phyloP scores from a whole-genome alignment of 1,140 invertebrate genomes.

The Octopus sinensis region DNA sequence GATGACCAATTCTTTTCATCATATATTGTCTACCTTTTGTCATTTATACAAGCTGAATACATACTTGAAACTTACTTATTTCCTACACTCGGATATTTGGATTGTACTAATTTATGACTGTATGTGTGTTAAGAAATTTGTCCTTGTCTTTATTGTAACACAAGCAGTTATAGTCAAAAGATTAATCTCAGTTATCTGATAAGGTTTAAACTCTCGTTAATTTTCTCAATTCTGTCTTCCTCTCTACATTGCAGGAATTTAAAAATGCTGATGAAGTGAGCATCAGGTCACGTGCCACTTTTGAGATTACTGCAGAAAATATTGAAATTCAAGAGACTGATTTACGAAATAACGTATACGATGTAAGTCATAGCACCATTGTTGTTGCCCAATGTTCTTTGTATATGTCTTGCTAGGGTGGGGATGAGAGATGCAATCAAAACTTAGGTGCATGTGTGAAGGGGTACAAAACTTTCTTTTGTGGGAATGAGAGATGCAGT shows the following conservation, averaged over 20 bases:
- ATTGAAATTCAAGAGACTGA: conserved; percentile 6
- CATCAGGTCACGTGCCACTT: conserved; percentile 20
- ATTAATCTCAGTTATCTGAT: neutral
- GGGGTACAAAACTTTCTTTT: neutral
- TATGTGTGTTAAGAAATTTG: neutral
- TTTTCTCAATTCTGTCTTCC: neutral
- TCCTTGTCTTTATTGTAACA: neutral
- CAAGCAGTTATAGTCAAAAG: neutral
- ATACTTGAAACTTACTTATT: neutral
- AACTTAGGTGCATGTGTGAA: neutral
- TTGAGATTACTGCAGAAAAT: conserved; percentile 17
- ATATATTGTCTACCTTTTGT: no score
- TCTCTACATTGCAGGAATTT: conserved; percentile 20
- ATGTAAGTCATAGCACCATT: conserved; percentile 17
- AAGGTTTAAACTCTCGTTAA: neutral
- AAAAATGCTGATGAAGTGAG: conserved; percentile 24
- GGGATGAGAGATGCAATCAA: neutral
- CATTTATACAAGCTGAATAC: no score
- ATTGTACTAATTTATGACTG: neutral
- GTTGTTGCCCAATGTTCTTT: neutral
- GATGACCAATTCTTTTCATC: no score
- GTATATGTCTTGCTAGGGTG: neutral
- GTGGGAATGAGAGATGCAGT: no score
- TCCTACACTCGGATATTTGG: neutral
- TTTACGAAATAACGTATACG: conserved; percentile 18